A percentile compares a stretch with the other conserved stretches of the same genome.
These are phyloP conservation scores for Punctoribates punctum DNA, from an alignment of 2,888 invertebrate genomes.

Conservation along the genomic window DNA sequence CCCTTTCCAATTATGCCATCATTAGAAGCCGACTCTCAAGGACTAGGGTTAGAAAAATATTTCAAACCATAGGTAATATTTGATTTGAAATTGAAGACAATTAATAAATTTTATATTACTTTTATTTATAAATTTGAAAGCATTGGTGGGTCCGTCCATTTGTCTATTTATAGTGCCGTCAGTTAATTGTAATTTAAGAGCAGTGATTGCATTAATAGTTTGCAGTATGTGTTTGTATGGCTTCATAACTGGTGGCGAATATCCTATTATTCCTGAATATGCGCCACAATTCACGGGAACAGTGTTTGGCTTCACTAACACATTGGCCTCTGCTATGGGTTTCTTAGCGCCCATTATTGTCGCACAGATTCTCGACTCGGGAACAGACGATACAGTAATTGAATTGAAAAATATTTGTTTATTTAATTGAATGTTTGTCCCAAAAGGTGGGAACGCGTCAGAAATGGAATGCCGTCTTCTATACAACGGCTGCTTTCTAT, in stretches of 20 bases:
- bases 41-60: slow-evolving; percentile 34
- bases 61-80: slow-evolving; percentile 43
- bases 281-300: slow-evolving; percentile 42
- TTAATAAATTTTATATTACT: background rate
- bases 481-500: background rate
- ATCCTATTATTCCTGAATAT: slow-evolving; percentile 38
- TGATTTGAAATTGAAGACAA: background rate
- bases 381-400: background rate
- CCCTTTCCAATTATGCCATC: slow-evolving; percentile 24
- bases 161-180: slow-evolving; percentile 33
- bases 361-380: slow-evolving; percentile 38
- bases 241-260: slow-evolving; percentile 41
- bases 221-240: slow-evolving; percentile 37
- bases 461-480: slow-evolving; percentile 40
- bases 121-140: slow-evolving; percentile 11
- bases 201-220: slow-evolving; percentile 26
- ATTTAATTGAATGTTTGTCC: background rate
- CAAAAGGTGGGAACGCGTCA: background rate
- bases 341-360: slow-evolving; percentile 40
- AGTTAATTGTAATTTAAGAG: background rate
- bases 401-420: background rate
- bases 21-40: background rate
- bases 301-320: slow-evolving; percentile 37
- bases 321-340: slow-evolving; percentile 29
- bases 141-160: slow-evolving; percentile 44